A percentile compares a stretch with the other conserved stretches of the same genome.
phyloP scores from a whole-genome alignment of 1,140 invertebrate genomes.

The Leptopilina clavipes region DNA sequence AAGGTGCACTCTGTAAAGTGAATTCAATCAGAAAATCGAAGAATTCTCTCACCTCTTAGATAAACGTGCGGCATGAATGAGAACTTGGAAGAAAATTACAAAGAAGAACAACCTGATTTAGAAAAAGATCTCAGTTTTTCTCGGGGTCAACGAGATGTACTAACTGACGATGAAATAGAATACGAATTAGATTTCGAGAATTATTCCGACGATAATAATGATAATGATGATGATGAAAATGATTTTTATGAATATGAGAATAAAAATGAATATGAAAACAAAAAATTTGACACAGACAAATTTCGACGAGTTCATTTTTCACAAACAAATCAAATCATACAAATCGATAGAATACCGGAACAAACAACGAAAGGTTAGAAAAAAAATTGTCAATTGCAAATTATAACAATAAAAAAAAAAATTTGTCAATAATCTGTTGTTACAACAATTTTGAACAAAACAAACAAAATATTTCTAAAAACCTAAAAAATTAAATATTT shows the following conservation, averaged over 20 bases:
- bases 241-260: conserved; percentile 27
- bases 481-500: no score
- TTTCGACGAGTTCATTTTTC: background rate
- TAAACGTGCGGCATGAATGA: conserved; percentile 10
- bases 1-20: conserved; percentile 1
- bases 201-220: background rate
- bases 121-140: conserved; percentile 1
- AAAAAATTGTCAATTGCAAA: background rate
- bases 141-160: background rate
- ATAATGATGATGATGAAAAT: no score
- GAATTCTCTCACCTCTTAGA: conserved; percentile 17
- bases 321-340: background rate
- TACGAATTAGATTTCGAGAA: conserved; percentile 23
- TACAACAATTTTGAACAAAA: no score
- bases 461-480: no score
- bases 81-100: conserved; percentile 5
- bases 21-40: conserved; percentile 30
- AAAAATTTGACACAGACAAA: background rate
- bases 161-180: background rate
- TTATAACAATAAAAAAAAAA: no score
- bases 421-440: no score
- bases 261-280: conserved; percentile 26
- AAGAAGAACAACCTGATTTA: background rate
- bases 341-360: background rate
- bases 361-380: background rate